A percentile compares a stretch with the other conserved stretches of the same genome.
These are phyloP conservation scores for Tupaia chinensis DNA, from an alignment of 2,113 vertebrate species.

Conservation along the genomic window DNA sequence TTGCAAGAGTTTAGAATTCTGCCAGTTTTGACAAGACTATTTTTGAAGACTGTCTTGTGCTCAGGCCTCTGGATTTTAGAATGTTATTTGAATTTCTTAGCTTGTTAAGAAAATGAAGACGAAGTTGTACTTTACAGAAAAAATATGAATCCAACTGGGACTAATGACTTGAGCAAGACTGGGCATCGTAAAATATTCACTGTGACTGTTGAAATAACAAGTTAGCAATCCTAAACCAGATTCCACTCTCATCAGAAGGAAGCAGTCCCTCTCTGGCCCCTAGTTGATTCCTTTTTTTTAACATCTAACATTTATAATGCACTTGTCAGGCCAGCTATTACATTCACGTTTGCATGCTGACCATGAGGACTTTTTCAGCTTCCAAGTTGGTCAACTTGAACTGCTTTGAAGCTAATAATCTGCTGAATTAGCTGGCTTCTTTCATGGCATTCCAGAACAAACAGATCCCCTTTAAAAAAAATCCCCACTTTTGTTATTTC, in stretches of 20 bases:
- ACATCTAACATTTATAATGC: not conserved
- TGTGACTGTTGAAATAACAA: conserved; percentile 7
- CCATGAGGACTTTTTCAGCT: conserved; percentile 61
- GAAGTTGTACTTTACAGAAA: not conserved
- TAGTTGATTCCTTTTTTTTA: not conserved
- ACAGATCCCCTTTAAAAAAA: conserved; percentile 77
- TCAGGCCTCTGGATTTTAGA: conserved; percentile 48
- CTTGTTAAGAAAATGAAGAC: not conserved
- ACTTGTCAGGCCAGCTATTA: conserved; percentile 50
- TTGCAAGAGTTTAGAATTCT: conserved; percentile 27
- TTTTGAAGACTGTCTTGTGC: conserved; percentile 10
- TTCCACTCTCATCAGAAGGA: not conserved
- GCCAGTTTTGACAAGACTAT: conserved; percentile 25
- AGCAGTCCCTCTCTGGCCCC: not conserved
- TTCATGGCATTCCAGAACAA: conserved; percentile 84
- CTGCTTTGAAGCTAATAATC: conserved; percentile 80
- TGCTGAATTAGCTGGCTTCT: conserved; percentile 78
- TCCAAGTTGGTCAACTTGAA: conserved; percentile 73
- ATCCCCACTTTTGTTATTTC: conserved; percentile 86
- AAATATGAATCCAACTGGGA: not conserved
- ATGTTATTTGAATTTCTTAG: conserved; percentile 49
- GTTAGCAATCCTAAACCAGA: not conserved
- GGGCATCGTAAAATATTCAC: not conserved
- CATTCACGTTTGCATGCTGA: conserved; percentile 66
- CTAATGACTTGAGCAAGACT: not conserved